A percentile compares a stretch with the other conserved stretches of the same genome.
These are phyloP conservation scores for Morphnarchus princeps DNA, from an alignment of 2,113 vertebrate species.

Conservation along the genomic window DNA sequence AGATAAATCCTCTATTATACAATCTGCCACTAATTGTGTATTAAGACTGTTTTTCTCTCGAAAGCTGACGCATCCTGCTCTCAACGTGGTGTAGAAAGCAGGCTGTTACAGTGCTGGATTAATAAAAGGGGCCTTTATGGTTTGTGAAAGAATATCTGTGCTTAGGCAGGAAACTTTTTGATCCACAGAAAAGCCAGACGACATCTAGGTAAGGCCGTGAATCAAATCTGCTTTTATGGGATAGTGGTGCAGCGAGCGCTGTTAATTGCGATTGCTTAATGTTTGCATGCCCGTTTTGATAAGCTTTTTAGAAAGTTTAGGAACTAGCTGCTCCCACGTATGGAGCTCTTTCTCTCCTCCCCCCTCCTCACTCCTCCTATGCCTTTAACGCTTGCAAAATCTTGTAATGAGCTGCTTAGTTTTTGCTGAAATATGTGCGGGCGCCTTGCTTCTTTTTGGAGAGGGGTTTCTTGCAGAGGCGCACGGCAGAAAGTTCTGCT, in stretches of 20 bases:
- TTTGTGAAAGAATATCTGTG: conserved; percentile 80
- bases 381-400: conserved; percentile 56
- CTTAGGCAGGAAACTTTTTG: conserved; percentile 80
- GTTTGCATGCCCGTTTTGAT: conserved; percentile 56
- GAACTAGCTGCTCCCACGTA: conserved; percentile 28
- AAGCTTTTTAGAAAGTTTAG: conserved; percentile 63
- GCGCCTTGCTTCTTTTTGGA: background rate
- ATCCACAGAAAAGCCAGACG: conserved; percentile 78
- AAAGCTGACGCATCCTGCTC: conserved; percentile 69
- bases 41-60: conserved; percentile 67
- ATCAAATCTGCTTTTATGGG: conserved; percentile 67
- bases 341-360: conserved; percentile 44
- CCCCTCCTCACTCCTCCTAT: conserved; percentile 42
- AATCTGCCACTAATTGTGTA: conserved; percentile 75
- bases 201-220: conserved; percentile 78
- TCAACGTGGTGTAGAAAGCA: conserved; percentile 63
- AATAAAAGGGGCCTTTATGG: conserved; percentile 79
- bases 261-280: conserved; percentile 28
- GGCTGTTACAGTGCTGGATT: conserved; percentile 72
- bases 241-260: conserved; percentile 21
- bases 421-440: background rate
- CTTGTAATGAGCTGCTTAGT: conserved; percentile 1
- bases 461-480: background rate
- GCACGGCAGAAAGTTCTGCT: conserved; percentile 54
- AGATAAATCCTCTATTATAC: conserved; percentile 74